Conservation (phyloP, 1,140 invertebrate genomes). For the Saccostrea echinata region DNA sequence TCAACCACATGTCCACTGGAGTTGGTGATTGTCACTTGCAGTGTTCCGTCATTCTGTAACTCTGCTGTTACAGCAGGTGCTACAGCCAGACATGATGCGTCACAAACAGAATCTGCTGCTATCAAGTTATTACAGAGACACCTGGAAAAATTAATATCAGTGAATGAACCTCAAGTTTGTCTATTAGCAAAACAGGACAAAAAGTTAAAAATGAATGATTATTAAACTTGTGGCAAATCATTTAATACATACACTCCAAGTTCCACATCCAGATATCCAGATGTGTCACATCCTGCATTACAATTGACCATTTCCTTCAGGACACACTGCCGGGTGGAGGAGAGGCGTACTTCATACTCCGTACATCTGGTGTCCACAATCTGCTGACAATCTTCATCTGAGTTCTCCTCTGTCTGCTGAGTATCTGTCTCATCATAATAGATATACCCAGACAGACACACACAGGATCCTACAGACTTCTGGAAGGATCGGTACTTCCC, state of each 20-base stretch:
- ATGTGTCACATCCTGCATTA: slow-evolving; percentile 55
- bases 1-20: slow-evolving; percentile 60
- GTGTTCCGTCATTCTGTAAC: slow-evolving; percentile 63
- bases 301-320: slow-evolving; percentile 65
- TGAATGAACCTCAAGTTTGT: too few species aligned
- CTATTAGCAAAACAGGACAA: too few species aligned
- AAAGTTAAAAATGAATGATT: too few species aligned
- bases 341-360: slow-evolving; percentile 59
- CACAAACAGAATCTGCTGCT: slow-evolving; percentile 70
- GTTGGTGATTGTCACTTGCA: slow-evolving; percentile 65
- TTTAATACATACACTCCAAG: slow-evolving; percentile 67
- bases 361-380: slow-evolving; percentile 71
- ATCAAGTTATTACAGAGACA: slow-evolving; percentile 71
- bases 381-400: slow-evolving; percentile 73
- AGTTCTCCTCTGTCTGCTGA: slow-evolving; percentile 61
- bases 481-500: slow-evolving; percentile 74
- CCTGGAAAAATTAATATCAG: slow-evolving; percentile 64
- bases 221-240: neutral
- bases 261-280: slow-evolving; percentile 59
- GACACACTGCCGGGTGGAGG: slow-evolving; percentile 66
- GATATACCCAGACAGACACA: slow-evolving; percentile 72
- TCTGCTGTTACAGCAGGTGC: slow-evolving; percentile 61
- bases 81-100: slow-evolving; percentile 64
- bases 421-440: slow-evolving; percentile 74
- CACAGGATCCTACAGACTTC: slow-evolving; percentile 70